Conservation (phyloP, 2,113 vertebrate genomes). For the Pseudopodoces humilis region DNA sequence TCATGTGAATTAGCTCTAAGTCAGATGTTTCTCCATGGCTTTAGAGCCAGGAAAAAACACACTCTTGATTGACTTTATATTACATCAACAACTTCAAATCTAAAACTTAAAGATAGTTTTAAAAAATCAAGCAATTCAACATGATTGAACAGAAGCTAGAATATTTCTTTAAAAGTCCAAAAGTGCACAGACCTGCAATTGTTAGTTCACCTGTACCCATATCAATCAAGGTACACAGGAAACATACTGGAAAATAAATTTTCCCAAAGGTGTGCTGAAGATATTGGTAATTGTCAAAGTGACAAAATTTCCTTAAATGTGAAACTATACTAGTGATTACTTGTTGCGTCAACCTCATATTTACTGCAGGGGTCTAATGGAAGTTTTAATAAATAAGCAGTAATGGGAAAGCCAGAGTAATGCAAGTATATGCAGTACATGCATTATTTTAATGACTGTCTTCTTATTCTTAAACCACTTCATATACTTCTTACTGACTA, state of each 20-base stretch:
- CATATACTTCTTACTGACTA: not conserved
- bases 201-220: not conserved
- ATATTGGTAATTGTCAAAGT: not conserved
- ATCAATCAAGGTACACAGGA: not conserved
- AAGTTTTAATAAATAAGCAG: not conserved
- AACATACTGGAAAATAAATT: not conserved
- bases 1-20: not conserved
- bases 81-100: not conserved
- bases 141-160: not conserved
- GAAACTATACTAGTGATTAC: not conserved
- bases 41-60: not conserved
- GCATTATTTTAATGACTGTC: not conserved
- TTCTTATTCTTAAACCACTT: not conserved
- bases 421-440: not conserved
- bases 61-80: not conserved
- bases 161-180: not conserved
- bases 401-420: not conserved
- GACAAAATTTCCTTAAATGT: not conserved
- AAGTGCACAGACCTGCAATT: not conserved
- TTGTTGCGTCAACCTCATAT: not conserved
- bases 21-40: not conserved
- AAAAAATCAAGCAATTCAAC: not conserved
- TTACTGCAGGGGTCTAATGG: not conserved
- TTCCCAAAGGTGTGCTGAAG: not conserved
- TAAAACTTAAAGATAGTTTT: not conserved